These are phyloP conservation scores for Nilaparvata lugens DNA, from an alignment of 1,140 invertebrate genomes.

Conservation along the genomic window DNA sequence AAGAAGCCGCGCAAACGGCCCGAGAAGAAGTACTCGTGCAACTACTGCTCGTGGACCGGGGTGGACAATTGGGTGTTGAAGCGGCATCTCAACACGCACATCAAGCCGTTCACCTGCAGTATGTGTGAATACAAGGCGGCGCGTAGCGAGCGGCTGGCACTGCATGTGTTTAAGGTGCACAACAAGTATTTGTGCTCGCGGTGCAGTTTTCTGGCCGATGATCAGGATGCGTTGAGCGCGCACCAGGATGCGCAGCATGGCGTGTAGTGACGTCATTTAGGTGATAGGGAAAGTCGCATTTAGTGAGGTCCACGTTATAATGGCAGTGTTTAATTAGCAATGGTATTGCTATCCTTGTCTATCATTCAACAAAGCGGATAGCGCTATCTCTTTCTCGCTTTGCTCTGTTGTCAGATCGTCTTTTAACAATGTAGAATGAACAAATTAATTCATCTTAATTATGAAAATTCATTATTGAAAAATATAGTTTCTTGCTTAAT, in stretches of 20 bases:
- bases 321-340: too few species aligned
- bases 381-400: too few species aligned
- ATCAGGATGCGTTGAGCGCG: constrained; percentile 59
- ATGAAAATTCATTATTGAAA: too few species aligned
- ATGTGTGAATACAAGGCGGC: constrained; percentile 88
- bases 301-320: too few species aligned
- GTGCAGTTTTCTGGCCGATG: constrained; percentile 76
- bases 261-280: not conserved
- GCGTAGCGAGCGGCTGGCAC: constrained; percentile 71
- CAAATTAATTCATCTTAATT: too few species aligned
- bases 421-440: too few species aligned
- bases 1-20: constrained; percentile 13
- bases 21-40: constrained; percentile 62
- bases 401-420: too few species aligned
- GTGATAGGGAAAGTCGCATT: too few species aligned
- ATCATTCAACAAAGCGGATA: too few species aligned
- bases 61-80: constrained; percentile 92
- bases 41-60: constrained; percentile 82
- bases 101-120: constrained; percentile 80
- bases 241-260: constrained; percentile 43
- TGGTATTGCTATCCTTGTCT: too few species aligned
- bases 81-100: constrained; percentile 81
- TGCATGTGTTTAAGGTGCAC: constrained; percentile 83
- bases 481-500: too few species aligned
- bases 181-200: constrained; percentile 81